These are phyloP conservation scores for Drosophila acutilabella DNA, from an alignment of 2,888 invertebrate species.

Conservation along the genomic window DNA sequence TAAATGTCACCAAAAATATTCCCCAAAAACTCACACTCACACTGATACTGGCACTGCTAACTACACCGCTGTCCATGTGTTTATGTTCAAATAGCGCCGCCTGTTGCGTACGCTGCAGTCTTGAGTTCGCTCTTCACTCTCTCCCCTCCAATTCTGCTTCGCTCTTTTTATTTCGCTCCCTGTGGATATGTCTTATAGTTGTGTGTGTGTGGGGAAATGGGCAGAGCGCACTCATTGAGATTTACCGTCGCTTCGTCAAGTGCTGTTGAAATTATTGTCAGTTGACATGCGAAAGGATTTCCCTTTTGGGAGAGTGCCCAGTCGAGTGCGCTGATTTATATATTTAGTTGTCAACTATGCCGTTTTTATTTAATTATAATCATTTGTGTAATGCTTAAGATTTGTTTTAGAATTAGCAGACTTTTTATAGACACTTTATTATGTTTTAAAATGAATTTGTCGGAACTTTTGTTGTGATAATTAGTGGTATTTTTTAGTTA, in stretches of 20 bases:
- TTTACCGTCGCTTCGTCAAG: slow-evolving; percentile 40
- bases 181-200: slow-evolving; percentile 25
- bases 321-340: neutral
- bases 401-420: neutral
- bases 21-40: slow-evolving; percentile 37
- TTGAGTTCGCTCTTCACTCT: slow-evolving; percentile 11
- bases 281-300: slow-evolving; percentile 76
- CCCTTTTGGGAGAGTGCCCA: slow-evolving; percentile 49
- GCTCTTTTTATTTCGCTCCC: slow-evolving; percentile 55
- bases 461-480: too few species aligned
- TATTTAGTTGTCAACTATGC: slow-evolving; percentile 48
- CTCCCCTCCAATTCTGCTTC: neutral
- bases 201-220: slow-evolving; percentile 16
- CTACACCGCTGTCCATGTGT: neutral
- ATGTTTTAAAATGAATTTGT: too few species aligned
- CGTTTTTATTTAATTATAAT: slow-evolving; percentile 49
- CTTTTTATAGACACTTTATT: too few species aligned
- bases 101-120: slow-evolving; percentile 18
- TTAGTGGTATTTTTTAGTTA: too few species aligned
- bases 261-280: slow-evolving; percentile 57
- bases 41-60: slow-evolving; percentile 21
- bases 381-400: slow-evolving; percentile 17
- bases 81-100: slow-evolving; percentile 27
- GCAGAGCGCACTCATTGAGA: slow-evolving; percentile 25
- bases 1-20: slow-evolving; percentile 80